Conservation (phyloP, 2,888 invertebrate species). For the Crossocerus cetratus region DNA sequence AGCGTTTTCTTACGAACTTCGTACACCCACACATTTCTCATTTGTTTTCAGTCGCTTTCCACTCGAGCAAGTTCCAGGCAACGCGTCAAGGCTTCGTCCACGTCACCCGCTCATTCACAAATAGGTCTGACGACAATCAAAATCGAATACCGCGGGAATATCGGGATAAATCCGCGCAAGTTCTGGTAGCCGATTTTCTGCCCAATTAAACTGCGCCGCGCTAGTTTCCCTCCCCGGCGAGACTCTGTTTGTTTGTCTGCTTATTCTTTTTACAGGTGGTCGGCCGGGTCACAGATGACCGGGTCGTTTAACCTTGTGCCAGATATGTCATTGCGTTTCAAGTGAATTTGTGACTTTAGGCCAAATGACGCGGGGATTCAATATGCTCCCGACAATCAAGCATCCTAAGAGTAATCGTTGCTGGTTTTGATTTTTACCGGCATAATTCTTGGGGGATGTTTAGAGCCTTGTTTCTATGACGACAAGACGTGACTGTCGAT, state of each 20-base stretch:
- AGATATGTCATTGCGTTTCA: neutral
- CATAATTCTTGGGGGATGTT: too few species aligned
- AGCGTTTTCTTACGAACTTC: too few species aligned
- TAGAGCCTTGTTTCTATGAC: too few species aligned
- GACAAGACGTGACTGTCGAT: too few species aligned
- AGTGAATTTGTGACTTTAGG: too few species aligned
- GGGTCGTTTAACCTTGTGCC: neutral
- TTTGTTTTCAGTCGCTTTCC: neutral
- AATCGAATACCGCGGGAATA: neutral
- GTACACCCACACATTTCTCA: neutral
- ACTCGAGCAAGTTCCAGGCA: neutral
- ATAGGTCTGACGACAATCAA: neutral
- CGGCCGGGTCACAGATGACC: neutral
- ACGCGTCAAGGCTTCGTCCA: neutral
- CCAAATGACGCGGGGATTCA: too few species aligned
- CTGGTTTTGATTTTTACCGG: too few species aligned
- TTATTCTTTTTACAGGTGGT: conserved; percentile 26
- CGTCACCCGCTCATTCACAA: conserved; percentile 12
- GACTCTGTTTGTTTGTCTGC: neutral
- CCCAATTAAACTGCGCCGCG: conserved; percentile 12
- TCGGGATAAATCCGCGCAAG: neutral
- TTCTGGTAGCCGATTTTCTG: neutral
- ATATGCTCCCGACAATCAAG: too few species aligned
- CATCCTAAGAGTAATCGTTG: too few species aligned
- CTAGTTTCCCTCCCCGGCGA: neutral